Percentiles rank a stretch among this genome's conserved stretches.
Evolutionary conservation across 2,888 invertebrate genomes (phyloP).

Genomic region (Pterostichus madidus): DNA sequence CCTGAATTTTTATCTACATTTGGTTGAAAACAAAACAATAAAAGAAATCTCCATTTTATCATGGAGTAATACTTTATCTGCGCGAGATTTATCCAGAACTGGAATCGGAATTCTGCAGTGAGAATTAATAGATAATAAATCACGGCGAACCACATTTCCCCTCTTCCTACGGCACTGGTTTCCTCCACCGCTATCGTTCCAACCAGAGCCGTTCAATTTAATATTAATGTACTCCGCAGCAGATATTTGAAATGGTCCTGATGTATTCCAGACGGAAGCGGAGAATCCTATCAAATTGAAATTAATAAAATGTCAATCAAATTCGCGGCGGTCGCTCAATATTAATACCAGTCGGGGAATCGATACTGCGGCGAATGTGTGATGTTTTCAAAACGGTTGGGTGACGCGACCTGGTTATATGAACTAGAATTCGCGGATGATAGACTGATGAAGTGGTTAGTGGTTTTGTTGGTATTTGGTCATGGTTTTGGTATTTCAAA

Average conservation of each 20-base stretch:
- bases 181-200: slow-evolving; percentile 11
- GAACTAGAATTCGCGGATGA: background rate
- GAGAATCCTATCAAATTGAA: slow-evolving; percentile 64
- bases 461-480: background rate
- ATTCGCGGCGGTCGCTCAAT: slow-evolving; percentile 46
- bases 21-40: slow-evolving; percentile 18
- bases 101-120: slow-evolving; percentile 56
- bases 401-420: background rate
- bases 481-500: background rate
- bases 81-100: slow-evolving; percentile 29
- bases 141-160: slow-evolving; percentile 50
- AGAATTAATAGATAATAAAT: slow-evolving; percentile 66
- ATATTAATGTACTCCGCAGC: slow-evolving; percentile 59
- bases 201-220: slow-evolving; percentile 57
- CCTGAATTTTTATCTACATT: background rate
- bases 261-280: slow-evolving; percentile 49
- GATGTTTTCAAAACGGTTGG: slow-evolving; percentile 3
- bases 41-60: slow-evolving; percentile 6
- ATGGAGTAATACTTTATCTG: slow-evolving; percentile 18
- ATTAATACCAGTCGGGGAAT: slow-evolving; percentile 26
- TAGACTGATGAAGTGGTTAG: slow-evolving; percentile 1
- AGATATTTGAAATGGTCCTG: slow-evolving; percentile 58
- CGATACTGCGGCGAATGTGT: slow-evolving; percentile 10
- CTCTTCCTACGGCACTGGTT: slow-evolving; percentile 20
- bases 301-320: slow-evolving; percentile 67